These are phyloP conservation scores for Eupleurogrammus muticus DNA, from an alignment of 2,797 vertebrate species.

Conservation along the genomic window DNA sequence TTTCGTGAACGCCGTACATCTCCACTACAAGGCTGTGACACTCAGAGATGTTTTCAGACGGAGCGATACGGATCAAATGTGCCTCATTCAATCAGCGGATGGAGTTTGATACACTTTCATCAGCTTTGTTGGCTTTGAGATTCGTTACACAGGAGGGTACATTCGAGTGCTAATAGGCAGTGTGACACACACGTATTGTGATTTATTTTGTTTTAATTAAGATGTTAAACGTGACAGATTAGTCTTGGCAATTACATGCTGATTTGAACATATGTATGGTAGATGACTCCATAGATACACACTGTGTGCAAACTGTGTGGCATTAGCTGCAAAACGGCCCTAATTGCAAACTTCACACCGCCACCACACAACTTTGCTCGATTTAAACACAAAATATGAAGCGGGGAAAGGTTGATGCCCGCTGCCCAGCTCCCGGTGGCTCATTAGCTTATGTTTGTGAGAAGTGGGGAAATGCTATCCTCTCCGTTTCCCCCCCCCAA, in stretches of 20 bases:
- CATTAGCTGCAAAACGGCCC: not conserved
- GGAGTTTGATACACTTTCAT: conserved; percentile 64
- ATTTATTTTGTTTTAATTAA: conserved; percentile 75
- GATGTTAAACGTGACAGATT: conserved; percentile 67
- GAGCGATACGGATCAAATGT: conserved; percentile 56
- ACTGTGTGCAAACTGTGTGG: conserved; percentile 6
- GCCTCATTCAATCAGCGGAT: conserved; percentile 48
- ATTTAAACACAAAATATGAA: conserved; percentile 33
- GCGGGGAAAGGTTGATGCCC: conserved; percentile 39
- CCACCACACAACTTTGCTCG: not conserved
- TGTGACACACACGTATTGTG: conserved; percentile 53
- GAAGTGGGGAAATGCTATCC: conserved; percentile 53
- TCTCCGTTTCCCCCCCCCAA: conserved; percentile 40
- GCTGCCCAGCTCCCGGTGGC: conserved; percentile 43
- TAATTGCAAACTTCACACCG: conserved; percentile 33
- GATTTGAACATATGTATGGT: conserved; percentile 55
- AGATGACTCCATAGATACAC: conserved; percentile 30
- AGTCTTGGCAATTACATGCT: conserved; percentile 60
- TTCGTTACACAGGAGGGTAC: conserved; percentile 48
- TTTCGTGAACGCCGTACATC: conserved; percentile 15
- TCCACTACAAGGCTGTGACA: conserved; percentile 28
- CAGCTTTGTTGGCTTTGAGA: conserved; percentile 66
- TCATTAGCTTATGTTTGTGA: conserved; percentile 68
- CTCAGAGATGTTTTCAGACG: conserved; percentile 36
- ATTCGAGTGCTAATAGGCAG: conserved; percentile 51